These are phyloP conservation scores for Heterotis niloticus DNA, from an alignment of 2,113 vertebrate genomes.

Conservation along the genomic window DNA sequence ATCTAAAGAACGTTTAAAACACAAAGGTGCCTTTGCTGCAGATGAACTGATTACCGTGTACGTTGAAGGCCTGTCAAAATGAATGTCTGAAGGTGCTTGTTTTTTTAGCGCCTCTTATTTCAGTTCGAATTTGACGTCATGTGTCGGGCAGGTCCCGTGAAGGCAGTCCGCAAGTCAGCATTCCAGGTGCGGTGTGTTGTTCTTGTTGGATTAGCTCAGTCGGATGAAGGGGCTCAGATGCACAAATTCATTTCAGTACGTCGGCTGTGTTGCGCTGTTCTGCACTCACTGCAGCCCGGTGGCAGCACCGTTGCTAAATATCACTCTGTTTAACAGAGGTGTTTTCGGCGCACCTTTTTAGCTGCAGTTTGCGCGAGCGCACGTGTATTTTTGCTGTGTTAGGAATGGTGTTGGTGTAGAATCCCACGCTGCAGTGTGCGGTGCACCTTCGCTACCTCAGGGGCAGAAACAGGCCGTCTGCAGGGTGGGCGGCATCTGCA, in stretches of 20 bases:
- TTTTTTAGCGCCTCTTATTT: constrained; percentile 2
- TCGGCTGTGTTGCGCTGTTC: constrained; percentile 9
- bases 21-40: not conserved
- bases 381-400: not conserved
- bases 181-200: constrained; percentile 35
- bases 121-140: constrained; percentile 16
- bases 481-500: too few species aligned
- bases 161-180: constrained; percentile 33
- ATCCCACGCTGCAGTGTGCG: not conserved
- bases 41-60: not conserved
- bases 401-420: not conserved
- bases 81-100: not conserved
- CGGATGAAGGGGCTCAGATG: constrained; percentile 29
- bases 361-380: too few species aligned
- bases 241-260: constrained; percentile 25
- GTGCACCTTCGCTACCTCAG: not conserved
- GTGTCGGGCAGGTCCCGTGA: constrained; percentile 19
- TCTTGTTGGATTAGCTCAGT: constrained; percentile 39
- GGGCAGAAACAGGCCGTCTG: not conserved
- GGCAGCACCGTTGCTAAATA: not conserved
- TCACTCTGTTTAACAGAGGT: not conserved
- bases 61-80: not conserved
- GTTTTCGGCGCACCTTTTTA: too few species aligned
- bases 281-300: not conserved
- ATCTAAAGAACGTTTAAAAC: constrained; percentile 13